Percentiles rank a stretch among this genome's conserved stretches.
Conservation (phyloP, 2,113 vertebrate species). For the Monarcha castaneiventris region DNA sequence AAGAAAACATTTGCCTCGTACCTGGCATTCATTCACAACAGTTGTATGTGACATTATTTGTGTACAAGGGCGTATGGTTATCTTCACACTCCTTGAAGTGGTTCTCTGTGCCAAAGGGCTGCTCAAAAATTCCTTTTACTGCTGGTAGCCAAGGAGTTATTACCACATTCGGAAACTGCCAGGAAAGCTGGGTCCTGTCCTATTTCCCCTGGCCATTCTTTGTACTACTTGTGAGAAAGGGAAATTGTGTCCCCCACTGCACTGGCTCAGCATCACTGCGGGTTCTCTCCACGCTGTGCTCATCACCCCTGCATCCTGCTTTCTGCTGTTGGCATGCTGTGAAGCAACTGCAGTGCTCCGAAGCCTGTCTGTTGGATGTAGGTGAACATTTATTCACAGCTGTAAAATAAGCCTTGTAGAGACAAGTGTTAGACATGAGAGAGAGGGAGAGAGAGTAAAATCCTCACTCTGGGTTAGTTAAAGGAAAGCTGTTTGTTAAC, state of each 20-base stretch:
- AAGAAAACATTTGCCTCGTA: neutral
- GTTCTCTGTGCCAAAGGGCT: neutral
- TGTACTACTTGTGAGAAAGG: neutral
- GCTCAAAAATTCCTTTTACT: constrained; percentile 13
- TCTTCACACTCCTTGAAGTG: neutral
- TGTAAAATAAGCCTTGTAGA: constrained; percentile 1
- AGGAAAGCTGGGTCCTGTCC: constrained; percentile 3
- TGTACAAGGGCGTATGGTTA: neutral
- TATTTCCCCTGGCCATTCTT: constrained; percentile 48
- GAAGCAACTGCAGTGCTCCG: neutral
- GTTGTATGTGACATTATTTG: neutral
- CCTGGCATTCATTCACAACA: neutral
- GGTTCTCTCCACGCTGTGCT: neutral
- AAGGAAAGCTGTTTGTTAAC: neutral
- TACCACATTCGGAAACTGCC: neutral
- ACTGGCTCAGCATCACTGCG: neutral
- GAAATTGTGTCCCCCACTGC: neutral
- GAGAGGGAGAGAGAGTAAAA: neutral
- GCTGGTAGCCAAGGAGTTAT: neutral
- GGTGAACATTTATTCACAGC: neutral
- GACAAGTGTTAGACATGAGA: neutral
- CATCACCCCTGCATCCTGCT: neutral
- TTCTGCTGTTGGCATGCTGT: neutral
- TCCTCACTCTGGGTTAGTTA: neutral
- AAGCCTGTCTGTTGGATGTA: neutral